Evolutionary conservation across 1,140 invertebrate genomes (phyloP), one percentile per base, ranked within the genome.

Genomic region (Drosophila ogumai): DNA sequence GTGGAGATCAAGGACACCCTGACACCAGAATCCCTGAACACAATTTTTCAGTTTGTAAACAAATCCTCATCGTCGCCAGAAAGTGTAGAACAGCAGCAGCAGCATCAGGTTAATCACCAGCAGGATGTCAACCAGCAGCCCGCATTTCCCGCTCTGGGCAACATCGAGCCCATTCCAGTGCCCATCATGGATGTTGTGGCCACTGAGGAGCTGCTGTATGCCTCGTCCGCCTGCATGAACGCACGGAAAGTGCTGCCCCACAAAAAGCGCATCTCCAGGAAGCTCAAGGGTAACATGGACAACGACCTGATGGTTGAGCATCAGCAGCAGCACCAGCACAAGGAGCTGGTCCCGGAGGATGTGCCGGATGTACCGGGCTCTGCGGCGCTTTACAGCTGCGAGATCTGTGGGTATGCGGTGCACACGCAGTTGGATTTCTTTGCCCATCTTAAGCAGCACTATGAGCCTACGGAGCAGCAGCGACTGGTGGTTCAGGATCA

Each of bases 371-470:
- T 65, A 1, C n/a, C 71, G 0, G 34, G 32, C 19, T 55, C 52
- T 9, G 5, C 68, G 1, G 40, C 82, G 8, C 67, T 81, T 10
- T 96, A 95, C 75, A 94, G 93, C 57, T 96, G 96, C 86, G 95
- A 96, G 91, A 91, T 96, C 7, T 96, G 96, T 82, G 93, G 93
- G 31, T 94, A 94, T 69, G 93, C 92, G 28, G 95, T 95, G 85
- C 92, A 92, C 38, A 94, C 94, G 68, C 96, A 96, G 80, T 88
- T 96, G 22, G 94, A 94, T 63, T 96, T 96, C 84, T 96, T 96
- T 91, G 95, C 96, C 76, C 96, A 96, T 90, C 93, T 96, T 4
- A 96, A 96, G 93, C 91, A 93, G 44, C 96, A 96, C 88, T 96
- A 96, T 92, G 96, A 96, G 80, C 95, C 73, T 22, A 56, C 54